phyloP scores from a whole-genome alignment of 2,888 invertebrate species.

The Sarcophaga rosellei region DNA sequence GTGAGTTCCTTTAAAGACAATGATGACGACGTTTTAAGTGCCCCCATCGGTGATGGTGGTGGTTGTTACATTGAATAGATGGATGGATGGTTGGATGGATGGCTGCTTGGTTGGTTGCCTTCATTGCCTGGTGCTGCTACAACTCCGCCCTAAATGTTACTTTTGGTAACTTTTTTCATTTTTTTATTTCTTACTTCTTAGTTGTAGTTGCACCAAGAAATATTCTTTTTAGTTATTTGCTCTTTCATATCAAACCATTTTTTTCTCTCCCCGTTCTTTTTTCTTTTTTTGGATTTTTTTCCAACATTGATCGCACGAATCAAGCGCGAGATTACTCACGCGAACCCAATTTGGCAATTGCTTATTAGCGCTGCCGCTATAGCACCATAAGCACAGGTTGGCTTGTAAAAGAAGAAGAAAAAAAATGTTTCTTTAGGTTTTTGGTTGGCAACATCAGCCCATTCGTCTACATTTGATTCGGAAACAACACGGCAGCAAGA shows the following conservation, averaged over 20 bases:
- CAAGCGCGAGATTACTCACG: conserved; percentile 77
- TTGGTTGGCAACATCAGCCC: conserved; percentile 66
- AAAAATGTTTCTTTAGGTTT: not conserved
- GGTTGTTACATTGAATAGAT: conserved; percentile 19
- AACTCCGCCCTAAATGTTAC: conserved; percentile 67
- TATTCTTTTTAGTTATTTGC: conserved; percentile 43
- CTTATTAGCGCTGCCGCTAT: conserved; percentile 76
- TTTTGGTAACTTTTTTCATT: conserved; percentile 48
- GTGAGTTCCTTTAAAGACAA: conserved; percentile 62
- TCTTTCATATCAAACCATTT: conserved; percentile 16
- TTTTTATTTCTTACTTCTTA: conserved; percentile 12
- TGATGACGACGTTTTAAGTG: conserved; percentile 67
- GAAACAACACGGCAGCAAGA: conserved; percentile 67
- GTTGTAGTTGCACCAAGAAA: conserved; percentile 10
- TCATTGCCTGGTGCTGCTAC: conserved; percentile 58
- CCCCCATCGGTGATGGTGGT: conserved; percentile 64
- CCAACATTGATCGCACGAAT: conserved; percentile 68
- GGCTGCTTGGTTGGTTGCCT: conserved; percentile 11
- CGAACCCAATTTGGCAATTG: conserved; percentile 81
- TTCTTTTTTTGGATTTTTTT: not conserved
- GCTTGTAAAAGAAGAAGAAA: conserved; percentile 29
- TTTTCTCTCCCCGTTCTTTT: not conserved
- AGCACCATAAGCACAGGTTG: conserved; percentile 68
- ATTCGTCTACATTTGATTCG: conserved; percentile 53
- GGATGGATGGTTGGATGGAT: conserved; percentile 41